Evolutionary conservation across 2,113 vertebrate genomes (phyloP).

Genomic region (Mustela lutreola): DNA sequence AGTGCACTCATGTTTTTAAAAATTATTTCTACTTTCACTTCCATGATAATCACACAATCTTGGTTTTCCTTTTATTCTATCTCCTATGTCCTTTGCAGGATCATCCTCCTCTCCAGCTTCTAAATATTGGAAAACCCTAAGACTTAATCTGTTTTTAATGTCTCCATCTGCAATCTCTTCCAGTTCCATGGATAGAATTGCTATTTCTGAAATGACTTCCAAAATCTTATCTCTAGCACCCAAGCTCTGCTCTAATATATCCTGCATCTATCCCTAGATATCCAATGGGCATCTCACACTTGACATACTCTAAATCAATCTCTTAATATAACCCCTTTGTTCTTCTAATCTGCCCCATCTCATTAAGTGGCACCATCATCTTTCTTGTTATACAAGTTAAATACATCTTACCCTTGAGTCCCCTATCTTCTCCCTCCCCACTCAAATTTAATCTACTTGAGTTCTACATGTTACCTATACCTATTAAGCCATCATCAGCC

Average conservation of each 20-base stretch:
- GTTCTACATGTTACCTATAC: background rate
- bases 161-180: background rate
- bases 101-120: background rate
- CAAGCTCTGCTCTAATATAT: background rate
- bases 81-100: background rate
- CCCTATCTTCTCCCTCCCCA: background rate
- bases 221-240: constrained; percentile 18
- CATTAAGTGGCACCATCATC: background rate
- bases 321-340: background rate
- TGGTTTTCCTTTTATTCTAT: constrained; percentile 5
- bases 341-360: background rate
- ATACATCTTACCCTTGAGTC: background rate
- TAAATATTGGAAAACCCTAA: background rate
- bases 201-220: constrained; percentile 7
- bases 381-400: background rate
- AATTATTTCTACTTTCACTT: background rate
- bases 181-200: background rate
- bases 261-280: background rate
- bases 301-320: background rate
- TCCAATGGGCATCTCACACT: background rate
- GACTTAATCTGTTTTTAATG: background rate
- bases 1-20: background rate
- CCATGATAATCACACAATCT: background rate
- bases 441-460: background rate
- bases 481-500: background rate